Evolutionary conservation across 2,797 vertebrate genomes (phyloP).

Genomic region (Crax fasciolata): DNA sequence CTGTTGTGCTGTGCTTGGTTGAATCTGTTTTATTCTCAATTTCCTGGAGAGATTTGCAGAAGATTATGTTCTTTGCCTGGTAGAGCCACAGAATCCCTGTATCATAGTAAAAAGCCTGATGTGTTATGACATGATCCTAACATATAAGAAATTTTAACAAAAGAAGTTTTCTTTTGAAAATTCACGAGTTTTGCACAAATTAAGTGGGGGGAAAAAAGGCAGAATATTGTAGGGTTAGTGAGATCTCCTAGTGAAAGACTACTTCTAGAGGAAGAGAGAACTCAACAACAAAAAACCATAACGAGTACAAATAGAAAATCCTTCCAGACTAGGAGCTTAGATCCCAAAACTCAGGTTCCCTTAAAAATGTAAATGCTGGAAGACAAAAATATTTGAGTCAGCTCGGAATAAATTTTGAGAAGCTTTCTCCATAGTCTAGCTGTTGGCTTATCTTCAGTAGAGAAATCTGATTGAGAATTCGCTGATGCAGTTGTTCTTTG

Average conservation of each 20-base stretch:
- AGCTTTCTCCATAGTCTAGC: neutral
- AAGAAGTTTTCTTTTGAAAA: conserved; percentile 11
- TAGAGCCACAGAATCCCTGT: neutral
- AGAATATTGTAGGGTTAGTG: neutral
- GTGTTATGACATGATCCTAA: neutral
- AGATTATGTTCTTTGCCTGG: neutral
- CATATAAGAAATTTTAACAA: conserved; percentile 8
- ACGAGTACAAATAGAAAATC: neutral
- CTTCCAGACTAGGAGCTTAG: neutral
- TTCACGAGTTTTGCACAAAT: neutral
- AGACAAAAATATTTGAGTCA: neutral
- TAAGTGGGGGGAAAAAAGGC: neutral
- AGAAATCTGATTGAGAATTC: neutral
- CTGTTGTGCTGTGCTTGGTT: neutral
- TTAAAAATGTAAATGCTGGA: neutral
- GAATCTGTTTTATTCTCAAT: conserved; percentile 26
- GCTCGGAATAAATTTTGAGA: neutral
- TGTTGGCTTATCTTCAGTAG: conserved; percentile 6
- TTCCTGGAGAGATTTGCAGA: conserved; percentile 35
- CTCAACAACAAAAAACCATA: neutral
- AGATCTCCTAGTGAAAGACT: neutral
- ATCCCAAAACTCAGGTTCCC: neutral
- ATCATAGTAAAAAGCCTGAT: neutral
- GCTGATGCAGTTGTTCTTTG: neutral
- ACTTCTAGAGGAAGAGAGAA: neutral